These are phyloP conservation scores for Lepidonotus clava DNA, from an alignment of 2,888 invertebrate species.

Conservation along the genomic window DNA sequence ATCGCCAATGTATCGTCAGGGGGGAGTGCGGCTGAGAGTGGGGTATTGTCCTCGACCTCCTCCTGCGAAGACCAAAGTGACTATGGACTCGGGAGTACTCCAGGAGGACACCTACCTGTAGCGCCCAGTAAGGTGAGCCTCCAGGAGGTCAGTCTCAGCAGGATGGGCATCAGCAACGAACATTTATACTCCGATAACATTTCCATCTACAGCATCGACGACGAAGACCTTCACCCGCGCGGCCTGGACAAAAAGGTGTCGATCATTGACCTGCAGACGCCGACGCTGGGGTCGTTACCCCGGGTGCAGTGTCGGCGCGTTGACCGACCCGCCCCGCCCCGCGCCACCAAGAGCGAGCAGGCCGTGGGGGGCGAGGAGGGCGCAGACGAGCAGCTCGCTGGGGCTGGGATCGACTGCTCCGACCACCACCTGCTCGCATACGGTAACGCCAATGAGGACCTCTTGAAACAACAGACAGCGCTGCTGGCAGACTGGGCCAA, in stretches of 20 bases:
- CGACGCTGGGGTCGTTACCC: not conserved
- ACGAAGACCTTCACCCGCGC: not conserved
- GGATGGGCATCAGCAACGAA: no score
- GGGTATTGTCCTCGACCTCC: no score
- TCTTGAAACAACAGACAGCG: not conserved
- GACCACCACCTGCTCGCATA: not conserved
- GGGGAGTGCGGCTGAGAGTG: no score
- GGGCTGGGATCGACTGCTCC: not conserved
- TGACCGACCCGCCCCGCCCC: not conserved
- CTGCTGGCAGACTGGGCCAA: not conserved
- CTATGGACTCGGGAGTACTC: no score
- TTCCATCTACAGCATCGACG: not conserved
- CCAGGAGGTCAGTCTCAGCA: no score
- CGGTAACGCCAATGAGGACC: not conserved
- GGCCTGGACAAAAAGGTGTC: slow-evolving; percentile 14
- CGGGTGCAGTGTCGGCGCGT: not conserved
- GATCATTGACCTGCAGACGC: not conserved
- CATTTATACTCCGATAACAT: no score
- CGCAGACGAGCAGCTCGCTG: not conserved
- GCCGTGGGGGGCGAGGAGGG: not conserved
- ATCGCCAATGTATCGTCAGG: no score
- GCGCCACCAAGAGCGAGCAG: not conserved
- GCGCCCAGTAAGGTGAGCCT: no score
- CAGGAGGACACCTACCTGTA: no score
- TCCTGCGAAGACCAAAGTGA: no score